Evolutionary conservation across 2,113 vertebrate genomes (phyloP).

Genomic region (Cromileptes altivelis): DNA sequence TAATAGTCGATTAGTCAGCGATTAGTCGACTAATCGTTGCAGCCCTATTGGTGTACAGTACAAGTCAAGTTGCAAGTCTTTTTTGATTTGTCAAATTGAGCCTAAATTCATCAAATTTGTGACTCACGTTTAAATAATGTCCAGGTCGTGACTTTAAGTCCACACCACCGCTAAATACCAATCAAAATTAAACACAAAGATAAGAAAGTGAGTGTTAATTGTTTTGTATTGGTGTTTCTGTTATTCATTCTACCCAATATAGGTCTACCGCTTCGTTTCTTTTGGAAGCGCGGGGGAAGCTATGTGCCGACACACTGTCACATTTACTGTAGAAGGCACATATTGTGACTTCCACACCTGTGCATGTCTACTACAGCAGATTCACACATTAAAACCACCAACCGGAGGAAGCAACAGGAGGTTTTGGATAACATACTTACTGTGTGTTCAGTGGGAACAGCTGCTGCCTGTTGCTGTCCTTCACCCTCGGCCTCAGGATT

Average conservation of each 20-base stretch:
- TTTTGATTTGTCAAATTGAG: too few relatives aligned
- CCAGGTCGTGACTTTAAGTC: too few relatives aligned
- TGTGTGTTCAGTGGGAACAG: constrained; percentile 38
- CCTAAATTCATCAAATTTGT: too few relatives aligned
- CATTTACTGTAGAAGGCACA: neutral
- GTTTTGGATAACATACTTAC: constrained; percentile 34
- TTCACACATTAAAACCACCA: constrained; percentile 24
- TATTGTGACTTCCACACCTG: constrained; percentile 14
- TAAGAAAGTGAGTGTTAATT: neutral
- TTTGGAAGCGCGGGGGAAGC: neutral
- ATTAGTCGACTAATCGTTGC: too few relatives aligned
- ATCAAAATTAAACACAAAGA: neutral
- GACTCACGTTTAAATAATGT: too few relatives aligned
- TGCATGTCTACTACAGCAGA: neutral
- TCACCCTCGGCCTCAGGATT: constrained; percentile 25
- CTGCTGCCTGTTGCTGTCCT: constrained; percentile 58
- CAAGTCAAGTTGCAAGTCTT: too few relatives aligned
- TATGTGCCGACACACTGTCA: neutral
- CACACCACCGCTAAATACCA: too few relatives aligned
- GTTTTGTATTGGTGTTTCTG: neutral
- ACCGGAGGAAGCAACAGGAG: constrained; percentile 38
- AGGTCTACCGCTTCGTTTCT: neutral
- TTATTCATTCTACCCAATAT: neutral
- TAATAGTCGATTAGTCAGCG: too few relatives aligned
- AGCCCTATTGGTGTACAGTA: too few relatives aligned